Evolutionary conservation across 53 echinoderm and acorn worm genomes (phyloP).

Genomic region (Antedon mediterranea): DNA sequence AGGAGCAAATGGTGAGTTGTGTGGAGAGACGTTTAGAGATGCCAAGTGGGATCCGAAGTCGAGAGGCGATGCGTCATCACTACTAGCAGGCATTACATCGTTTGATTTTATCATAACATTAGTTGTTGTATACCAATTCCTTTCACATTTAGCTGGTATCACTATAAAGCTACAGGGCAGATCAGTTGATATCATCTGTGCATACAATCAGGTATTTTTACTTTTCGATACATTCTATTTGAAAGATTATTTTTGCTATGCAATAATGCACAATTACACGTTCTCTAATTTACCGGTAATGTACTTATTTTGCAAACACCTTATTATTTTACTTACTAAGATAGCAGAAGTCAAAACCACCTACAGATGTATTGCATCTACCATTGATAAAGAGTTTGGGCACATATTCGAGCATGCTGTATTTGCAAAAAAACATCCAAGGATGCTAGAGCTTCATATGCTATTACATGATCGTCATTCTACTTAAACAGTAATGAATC

Average conservation of each 20-base stretch:
- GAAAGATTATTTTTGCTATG: no score
- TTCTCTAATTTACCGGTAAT: no score
- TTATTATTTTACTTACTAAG: no score
- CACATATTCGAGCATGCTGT: slow-evolving; percentile 4
- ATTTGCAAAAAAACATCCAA: neutral
- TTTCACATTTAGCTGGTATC: slow-evolving; percentile 36
- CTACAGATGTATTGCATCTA: neutral
- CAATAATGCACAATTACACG: no score
- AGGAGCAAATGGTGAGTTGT: neutral
- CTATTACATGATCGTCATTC: no score
- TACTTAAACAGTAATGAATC: no score
- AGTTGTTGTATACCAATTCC: slow-evolving; percentile 25
- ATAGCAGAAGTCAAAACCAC: neutral
- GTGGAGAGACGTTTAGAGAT: neutral
- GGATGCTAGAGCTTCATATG: neutral
- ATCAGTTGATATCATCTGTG: slow-evolving; percentile 13
- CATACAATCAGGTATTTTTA: no score
- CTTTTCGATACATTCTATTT: no score
- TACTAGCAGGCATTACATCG: slow-evolving; percentile 16
- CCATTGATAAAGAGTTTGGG: neutral
- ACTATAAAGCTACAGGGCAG: slow-evolving; percentile 23
- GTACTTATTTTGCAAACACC: no score
- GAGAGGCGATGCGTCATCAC: slow-evolving; percentile 17
- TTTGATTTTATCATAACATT: slow-evolving; percentile 29
- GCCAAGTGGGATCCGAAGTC: slow-evolving; percentile 2